Percentiles rank a stretch among this genome's conserved stretches.
These are phyloP conservation scores for Ruditapes philippinarum DNA, from an alignment of 1,140 invertebrate genomes.

Conservation along the genomic window DNA sequence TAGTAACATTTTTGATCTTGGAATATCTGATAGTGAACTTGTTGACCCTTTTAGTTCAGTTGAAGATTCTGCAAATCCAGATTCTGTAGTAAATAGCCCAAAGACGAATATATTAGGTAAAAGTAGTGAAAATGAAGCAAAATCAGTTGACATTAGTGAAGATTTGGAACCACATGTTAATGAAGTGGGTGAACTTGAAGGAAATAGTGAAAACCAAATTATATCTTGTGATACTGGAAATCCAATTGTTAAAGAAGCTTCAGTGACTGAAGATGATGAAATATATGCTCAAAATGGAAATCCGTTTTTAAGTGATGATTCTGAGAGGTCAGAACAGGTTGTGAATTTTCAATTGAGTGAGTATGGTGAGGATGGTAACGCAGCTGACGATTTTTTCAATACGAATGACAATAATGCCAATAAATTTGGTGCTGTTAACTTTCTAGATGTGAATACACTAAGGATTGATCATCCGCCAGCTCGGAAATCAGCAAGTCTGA, in stretches of 20 bases:
- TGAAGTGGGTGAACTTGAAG: neutral
- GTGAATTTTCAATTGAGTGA: conserved; percentile 30
- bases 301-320: conserved; percentile 1
- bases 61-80: conserved; percentile 18
- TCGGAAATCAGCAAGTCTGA: conserved; percentile 50
- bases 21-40: conserved; percentile 57
- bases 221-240: neutral
- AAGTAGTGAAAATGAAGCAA: conserved; percentile 13
- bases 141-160: neutral
- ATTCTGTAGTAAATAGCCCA: neutral
- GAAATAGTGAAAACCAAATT: neutral
- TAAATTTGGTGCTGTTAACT: neutral
- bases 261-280: neutral
- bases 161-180: neutral
- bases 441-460: conserved; percentile 13
- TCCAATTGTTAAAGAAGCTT: neutral
- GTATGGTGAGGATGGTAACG: neutral
- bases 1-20: conserved; percentile 54
- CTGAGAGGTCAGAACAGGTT: neutral
- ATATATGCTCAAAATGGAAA: neutral
- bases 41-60: conserved; percentile 66
- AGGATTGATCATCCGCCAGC: neutral
- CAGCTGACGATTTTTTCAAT: neutral
- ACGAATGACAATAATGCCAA: neutral
- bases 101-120: neutral